Percentiles rank a stretch among this genome's conserved stretches.
These are phyloP conservation scores for Drosophila anomalata DNA, from an alignment of 2,888 invertebrate species.

Conservation along the genomic window DNA sequence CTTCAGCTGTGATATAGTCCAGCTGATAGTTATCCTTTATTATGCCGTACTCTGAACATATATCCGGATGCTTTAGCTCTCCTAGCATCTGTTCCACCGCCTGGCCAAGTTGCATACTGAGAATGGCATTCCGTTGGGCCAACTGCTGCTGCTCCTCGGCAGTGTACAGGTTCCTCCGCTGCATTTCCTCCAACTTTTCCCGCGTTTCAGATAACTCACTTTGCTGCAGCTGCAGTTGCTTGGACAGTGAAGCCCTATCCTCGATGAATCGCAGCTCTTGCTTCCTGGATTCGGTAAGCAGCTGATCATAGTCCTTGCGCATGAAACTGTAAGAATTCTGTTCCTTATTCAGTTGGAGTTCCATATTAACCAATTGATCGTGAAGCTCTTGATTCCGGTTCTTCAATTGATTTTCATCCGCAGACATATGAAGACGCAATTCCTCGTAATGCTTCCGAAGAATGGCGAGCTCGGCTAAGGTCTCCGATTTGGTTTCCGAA, in stretches of 20 bases:
- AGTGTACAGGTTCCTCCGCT: slow-evolving; percentile 51
- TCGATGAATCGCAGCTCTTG: slow-evolving; percentile 73
- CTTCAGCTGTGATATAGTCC: slow-evolving; percentile 78
- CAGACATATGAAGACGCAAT: slow-evolving; percentile 74
- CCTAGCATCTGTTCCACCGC: slow-evolving; percentile 71
- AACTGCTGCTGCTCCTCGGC: slow-evolving; percentile 71
- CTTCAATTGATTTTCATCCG: slow-evolving; percentile 72
- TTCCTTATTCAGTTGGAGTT: slow-evolving; percentile 69
- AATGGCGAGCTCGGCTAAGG: slow-evolving; percentile 67
- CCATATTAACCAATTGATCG: slow-evolving; percentile 65
- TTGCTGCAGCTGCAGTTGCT: slow-evolving; percentile 63
- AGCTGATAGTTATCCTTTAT: slow-evolving; percentile 80
- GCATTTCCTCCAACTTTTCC: slow-evolving; percentile 44
- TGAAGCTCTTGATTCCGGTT: slow-evolving; percentile 70
- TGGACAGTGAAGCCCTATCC: slow-evolving; percentile 64
- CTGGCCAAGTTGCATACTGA: slow-evolving; percentile 77
- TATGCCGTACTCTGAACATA: slow-evolving; percentile 80
- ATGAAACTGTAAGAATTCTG: slow-evolving; percentile 76
- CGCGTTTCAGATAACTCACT: slow-evolving; percentile 36
- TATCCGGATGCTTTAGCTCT: slow-evolving; percentile 67
- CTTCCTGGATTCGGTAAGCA: slow-evolving; percentile 64
- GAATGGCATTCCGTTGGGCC: slow-evolving; percentile 67
- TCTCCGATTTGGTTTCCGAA: slow-evolving; percentile 35
- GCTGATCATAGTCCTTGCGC: slow-evolving; percentile 80
- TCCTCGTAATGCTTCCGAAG: slow-evolving; percentile 79